Evolutionary conservation across 1,140 invertebrate genomes (phyloP).

Genomic region (Paraescarpia echinospica): DNA sequence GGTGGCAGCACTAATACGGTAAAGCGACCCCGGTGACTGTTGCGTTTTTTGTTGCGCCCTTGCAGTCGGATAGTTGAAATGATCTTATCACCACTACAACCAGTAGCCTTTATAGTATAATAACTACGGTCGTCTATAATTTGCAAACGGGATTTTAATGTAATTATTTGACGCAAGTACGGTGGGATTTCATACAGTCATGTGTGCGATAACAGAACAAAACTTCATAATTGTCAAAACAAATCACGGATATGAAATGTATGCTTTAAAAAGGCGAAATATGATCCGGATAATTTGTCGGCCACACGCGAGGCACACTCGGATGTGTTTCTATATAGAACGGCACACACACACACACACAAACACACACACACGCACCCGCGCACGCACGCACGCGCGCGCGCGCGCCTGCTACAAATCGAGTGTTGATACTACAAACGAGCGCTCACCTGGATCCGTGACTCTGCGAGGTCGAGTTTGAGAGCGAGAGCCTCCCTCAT

Average conservation of each 20-base stretch:
- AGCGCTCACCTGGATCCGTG: constrained; percentile 48
- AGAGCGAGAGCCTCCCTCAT: constrained; percentile 50
- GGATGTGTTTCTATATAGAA: background rate
- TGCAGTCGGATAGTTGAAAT: background rate
- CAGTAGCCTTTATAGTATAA: background rate
- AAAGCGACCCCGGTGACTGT: background rate
- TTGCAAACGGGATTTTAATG: background rate
- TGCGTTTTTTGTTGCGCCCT: background rate
- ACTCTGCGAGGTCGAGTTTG: constrained; percentile 49
- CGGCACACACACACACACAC: too few species aligned
- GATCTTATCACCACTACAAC: background rate
- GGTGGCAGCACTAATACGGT: background rate
- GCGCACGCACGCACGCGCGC: too few species aligned
- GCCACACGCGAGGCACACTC: background rate
- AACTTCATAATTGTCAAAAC: background rate
- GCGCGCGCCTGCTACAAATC: background rate
- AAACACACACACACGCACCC: too few species aligned
- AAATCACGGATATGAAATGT: background rate
- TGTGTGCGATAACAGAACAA: background rate
- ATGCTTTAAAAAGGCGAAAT: background rate
- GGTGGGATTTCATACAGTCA: background rate
- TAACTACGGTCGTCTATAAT: background rate
- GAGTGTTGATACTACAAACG: background rate
- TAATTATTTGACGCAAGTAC: background rate
- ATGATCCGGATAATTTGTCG: background rate